A percentile compares a stretch with the other conserved stretches of the same genome.
Evolutionary conservation across 2,113 vertebrate genomes (phyloP).

Genomic region (Cygnus buccinator): DNA sequence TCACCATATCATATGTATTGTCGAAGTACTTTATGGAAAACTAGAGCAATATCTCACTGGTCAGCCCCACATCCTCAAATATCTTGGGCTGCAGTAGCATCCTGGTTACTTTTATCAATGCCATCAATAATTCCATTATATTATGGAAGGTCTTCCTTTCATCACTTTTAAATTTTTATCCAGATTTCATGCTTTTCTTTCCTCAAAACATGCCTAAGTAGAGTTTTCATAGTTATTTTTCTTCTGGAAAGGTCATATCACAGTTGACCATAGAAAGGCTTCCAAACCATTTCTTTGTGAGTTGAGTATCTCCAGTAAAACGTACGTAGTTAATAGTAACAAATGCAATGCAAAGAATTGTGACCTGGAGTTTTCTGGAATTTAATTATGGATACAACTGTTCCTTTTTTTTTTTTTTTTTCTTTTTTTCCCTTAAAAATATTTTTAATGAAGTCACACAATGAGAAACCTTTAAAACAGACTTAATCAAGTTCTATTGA

Average conservation of each 20-base stretch:
- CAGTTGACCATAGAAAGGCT: neutral
- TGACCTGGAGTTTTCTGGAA: neutral
- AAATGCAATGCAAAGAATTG: neutral
- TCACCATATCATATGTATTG: neutral
- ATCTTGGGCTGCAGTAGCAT: neutral
- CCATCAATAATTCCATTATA: neutral
- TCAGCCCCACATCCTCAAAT: accelerated
- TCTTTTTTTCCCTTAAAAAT: neutral
- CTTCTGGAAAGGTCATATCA: neutral
- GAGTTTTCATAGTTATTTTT: neutral
- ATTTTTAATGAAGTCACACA: neutral
- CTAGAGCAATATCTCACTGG: neutral
- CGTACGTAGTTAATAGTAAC: neutral
- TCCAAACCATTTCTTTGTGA: neutral
- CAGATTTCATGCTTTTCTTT: neutral
- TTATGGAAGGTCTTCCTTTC: neutral
- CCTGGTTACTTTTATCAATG: neutral
- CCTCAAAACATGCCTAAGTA: neutral
- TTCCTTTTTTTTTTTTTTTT: neutral
- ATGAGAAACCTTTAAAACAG: neutral
- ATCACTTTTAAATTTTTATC: neutral
- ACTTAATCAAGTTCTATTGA: neutral
- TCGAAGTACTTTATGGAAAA: neutral
- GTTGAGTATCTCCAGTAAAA: neutral
- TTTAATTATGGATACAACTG: neutral